Evolutionary conservation across 2,797 vertebrate species (phyloP).

Genomic region (Allobates femoralis): DNA sequence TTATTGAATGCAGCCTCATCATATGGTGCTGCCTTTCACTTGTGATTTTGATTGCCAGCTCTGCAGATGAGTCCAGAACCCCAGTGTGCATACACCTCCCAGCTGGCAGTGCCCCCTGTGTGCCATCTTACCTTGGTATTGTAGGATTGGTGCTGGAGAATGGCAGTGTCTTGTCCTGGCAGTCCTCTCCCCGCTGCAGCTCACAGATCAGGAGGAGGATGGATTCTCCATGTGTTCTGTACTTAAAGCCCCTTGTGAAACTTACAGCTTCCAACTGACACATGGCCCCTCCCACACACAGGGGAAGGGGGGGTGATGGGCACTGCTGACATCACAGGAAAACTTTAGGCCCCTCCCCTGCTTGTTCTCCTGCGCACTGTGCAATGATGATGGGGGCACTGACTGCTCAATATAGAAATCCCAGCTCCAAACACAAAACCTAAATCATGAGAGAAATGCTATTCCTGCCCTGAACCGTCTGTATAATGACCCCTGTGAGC

Average conservation of each 20-base stretch:
- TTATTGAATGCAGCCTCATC: background rate
- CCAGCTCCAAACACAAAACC: background rate
- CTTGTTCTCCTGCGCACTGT: background rate
- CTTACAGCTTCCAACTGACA: constrained; percentile 57
- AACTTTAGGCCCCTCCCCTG: constrained; percentile 61
- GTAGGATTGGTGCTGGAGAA: constrained; percentile 41
- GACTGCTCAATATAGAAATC: constrained; percentile 3
- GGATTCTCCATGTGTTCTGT: constrained; percentile 54
- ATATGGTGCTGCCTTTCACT: background rate
- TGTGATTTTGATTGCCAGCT: constrained; percentile 5
- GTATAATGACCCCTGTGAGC: background rate
- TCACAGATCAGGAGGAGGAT: constrained; percentile 32
- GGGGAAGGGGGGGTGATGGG: constrained; percentile 34
- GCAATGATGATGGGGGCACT: background rate
- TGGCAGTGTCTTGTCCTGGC: background rate
- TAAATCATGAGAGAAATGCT: background rate
- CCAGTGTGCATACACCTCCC: background rate
- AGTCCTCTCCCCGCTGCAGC: constrained; percentile 1
- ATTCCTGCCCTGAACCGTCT: background rate
- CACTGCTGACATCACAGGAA: constrained; percentile 54
- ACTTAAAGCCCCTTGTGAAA: constrained; percentile 61
- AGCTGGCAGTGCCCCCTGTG: background rate
- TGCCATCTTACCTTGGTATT: constrained; percentile 37
- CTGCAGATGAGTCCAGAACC: no score
- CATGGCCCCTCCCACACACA: constrained; percentile 59